Evolutionary conservation across 2,113 vertebrate genomes (phyloP).

Genomic region (Procavia capensis): DNA sequence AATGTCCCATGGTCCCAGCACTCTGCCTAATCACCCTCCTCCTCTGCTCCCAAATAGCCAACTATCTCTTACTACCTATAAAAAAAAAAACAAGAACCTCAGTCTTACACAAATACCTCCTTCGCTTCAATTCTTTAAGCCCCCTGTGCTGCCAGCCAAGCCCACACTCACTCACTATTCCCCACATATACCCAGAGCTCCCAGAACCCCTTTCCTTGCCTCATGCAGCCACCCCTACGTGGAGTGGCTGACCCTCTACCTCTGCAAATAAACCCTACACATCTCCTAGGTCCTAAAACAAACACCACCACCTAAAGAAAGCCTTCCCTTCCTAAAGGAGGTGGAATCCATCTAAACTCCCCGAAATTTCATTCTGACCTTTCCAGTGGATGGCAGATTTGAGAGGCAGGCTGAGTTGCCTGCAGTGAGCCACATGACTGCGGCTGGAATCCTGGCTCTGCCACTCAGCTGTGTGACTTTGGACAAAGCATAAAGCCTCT

Average conservation of each 20-base stretch:
- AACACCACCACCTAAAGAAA: neutral
- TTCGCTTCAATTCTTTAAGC: neutral
- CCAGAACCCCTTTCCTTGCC: neutral
- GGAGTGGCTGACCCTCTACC: accelerated
- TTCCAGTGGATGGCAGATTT: neutral
- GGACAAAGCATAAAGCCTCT: neutral
- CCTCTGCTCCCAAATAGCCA: neutral
- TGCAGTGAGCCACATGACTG: neutral
- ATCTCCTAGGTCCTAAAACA: neutral
- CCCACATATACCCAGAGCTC: neutral
- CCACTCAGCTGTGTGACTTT: neutral
- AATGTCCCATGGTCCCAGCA: too few species aligned
- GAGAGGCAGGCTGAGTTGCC: neutral
- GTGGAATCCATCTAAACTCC: neutral
- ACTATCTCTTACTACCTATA: neutral
- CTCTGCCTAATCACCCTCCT: neutral
- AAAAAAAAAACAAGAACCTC: neutral
- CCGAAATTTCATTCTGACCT: too few species aligned
- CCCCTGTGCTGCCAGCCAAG: neutral
- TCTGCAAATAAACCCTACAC: neutral
- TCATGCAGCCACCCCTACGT: neutral
- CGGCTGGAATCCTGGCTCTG: accelerated
- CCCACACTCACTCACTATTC: too few species aligned
- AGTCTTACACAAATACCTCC: neutral
- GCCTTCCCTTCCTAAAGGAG: neutral